Evolutionary conservation across 1,140 invertebrate genomes (phyloP), one percentile per base, ranked within the genome.

Genomic region (Apis laboriosa): DNA sequence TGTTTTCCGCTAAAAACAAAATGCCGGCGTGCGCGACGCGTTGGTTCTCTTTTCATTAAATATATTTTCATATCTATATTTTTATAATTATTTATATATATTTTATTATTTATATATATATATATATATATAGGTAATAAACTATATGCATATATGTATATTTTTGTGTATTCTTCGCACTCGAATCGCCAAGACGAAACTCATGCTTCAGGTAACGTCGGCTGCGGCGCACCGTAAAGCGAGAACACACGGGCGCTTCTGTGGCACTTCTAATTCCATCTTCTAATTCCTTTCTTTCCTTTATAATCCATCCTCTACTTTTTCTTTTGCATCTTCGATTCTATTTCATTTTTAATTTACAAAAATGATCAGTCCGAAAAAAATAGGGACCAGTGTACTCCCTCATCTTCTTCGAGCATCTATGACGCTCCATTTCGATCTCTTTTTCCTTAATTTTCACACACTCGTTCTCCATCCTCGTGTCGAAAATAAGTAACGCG

Each of bases 161-260:
- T 88, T 51, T 15, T 88, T 83, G 60, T 86, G 70, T 93, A 91
- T 87, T 91, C 87, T 87, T 91, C 91, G 91, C 90, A 92, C 81
- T 92, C 86, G 86, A 92, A 91, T 90, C 85, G 85, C 80, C 84
- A 68, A 90, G 88, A 91, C 90, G 84, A 91, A 83, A 89, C 87
- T 88, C 86, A 90, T 90, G 86, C 89, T 92, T 92, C 91, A 93
- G 92, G 92, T 93, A 93, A 92, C 91, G 87, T 88, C 87, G 84
- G 84, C 90, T 92, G 82, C 88, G 87, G 89, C 90, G 90, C 90
- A 90, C 89, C 85, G 83, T 87, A 80, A 87, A 87, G 88, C 88
- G 77, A 89, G 88, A 89, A 88, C 85, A 89, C 88, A 87, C 88
- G 88, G 88, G 88, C 88, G 83, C 90, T 87, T 85, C 86, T 91